Conservation (phyloP, 2,113 vertebrate genomes). For the Psephotus haematonotus region DNA sequence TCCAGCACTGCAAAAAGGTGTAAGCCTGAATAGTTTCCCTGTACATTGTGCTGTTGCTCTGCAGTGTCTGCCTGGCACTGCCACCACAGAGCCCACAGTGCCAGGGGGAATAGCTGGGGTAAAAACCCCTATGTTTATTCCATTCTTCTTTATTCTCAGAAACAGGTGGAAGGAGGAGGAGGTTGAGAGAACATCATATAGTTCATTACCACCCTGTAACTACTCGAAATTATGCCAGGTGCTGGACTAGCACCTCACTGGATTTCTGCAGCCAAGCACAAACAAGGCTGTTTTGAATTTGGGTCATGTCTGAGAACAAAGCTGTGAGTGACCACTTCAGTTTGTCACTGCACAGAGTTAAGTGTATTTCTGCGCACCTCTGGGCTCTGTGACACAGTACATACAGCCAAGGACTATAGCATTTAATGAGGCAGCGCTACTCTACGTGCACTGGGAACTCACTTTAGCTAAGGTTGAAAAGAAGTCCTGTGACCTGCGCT, state of each 20-base stretch:
- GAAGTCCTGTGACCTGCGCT: neutral
- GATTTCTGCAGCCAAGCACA: neutral
- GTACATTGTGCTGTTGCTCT: neutral
- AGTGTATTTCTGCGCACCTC: neutral
- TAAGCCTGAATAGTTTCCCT: neutral
- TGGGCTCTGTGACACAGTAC: neutral
- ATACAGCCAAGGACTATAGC: neutral
- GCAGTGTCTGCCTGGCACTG: neutral
- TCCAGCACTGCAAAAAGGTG: neutral
- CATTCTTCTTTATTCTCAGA: neutral
- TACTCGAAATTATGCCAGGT: neutral
- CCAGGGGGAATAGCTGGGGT: neutral
- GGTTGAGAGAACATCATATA: neutral
- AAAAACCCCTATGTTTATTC: neutral
- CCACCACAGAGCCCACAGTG: neutral
- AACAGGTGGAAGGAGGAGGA: neutral
- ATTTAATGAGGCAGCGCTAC: neutral
- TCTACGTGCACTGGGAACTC: neutral
- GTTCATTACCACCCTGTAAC: neutral
- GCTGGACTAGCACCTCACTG: neutral
- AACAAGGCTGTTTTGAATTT: neutral
- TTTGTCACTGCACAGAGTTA: neutral
- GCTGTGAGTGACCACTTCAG: neutral
- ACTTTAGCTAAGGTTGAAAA: neutral
- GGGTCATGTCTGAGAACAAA: neutral